Conservation (phyloP, 2,797 vertebrate species). For the Cheirogaleus major region DNA sequence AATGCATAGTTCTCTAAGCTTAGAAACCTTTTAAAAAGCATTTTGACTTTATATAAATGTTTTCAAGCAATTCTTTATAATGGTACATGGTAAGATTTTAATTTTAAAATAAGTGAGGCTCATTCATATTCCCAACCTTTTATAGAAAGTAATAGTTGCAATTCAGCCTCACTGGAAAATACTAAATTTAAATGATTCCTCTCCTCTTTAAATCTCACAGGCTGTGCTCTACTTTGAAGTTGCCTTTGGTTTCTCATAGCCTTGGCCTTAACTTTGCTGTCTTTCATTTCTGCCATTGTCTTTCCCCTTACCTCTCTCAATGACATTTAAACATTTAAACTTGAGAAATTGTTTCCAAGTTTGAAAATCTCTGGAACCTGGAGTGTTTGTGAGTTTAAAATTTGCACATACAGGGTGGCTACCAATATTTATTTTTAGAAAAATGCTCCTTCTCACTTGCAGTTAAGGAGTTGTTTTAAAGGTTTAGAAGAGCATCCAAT, state of each 20-base stretch:
- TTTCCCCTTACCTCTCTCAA: neutral
- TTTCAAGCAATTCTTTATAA: constrained; percentile 64
- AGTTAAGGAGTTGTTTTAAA: neutral
- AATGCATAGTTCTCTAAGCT: constrained; percentile 67
- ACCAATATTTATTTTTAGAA: constrained; percentile 31
- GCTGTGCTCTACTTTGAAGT: neutral
- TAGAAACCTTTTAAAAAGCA: constrained; percentile 64
- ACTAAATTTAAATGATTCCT: constrained; percentile 10
- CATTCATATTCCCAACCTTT: neutral
- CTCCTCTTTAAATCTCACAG: neutral
- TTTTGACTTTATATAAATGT: constrained; percentile 59
- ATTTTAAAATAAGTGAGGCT: constrained; percentile 42
- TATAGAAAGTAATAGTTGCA: neutral
- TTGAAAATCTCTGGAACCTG: constrained; percentile 40
- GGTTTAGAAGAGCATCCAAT: constrained; percentile 9
- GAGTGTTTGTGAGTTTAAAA: constrained; percentile 24
- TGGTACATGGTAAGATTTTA: neutral
- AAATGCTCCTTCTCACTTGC: neutral
- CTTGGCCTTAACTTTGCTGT: neutral
- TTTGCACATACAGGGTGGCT: neutral
- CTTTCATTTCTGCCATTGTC: neutral
- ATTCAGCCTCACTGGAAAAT: neutral
- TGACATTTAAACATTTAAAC: constrained; percentile 56
- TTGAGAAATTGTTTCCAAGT: neutral
- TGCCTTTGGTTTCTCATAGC: neutral